Evolutionary conservation across 2,888 invertebrate genomes (phyloP).

Genomic region (Andrena bicolor): DNA sequence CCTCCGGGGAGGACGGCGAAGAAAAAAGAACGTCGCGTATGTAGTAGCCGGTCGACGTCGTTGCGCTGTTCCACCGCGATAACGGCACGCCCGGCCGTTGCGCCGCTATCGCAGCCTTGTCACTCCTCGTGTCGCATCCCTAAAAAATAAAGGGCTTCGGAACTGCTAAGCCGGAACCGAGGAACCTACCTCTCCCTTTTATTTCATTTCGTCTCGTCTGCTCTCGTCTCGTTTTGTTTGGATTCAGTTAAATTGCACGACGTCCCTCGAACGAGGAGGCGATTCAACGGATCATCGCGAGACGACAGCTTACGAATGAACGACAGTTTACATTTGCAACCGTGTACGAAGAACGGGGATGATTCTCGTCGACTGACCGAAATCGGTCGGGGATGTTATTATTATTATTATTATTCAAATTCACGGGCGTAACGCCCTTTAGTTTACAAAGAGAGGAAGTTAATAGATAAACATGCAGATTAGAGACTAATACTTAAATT

Average conservation of each 20-base stretch:
- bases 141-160: conserved; percentile 36
- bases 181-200: conserved; percentile 6
- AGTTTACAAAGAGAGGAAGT: too few relatives aligned
- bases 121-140: conserved; percentile 21
- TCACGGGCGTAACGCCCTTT: too few relatives aligned
- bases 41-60: conserved; percentile 36
- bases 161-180: conserved; percentile 42
- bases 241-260: conserved; percentile 32
- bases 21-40: conserved; percentile 15
- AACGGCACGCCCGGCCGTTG: not conserved
- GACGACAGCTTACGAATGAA: conserved; percentile 15
- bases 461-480: too few relatives aligned
- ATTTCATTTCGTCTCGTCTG: not conserved
- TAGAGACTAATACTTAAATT: too few relatives aligned
- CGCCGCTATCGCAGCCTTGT: conserved; percentile 1
- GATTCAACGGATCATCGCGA: conserved; percentile 35
- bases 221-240: conserved; percentile 16
- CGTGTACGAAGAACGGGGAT: not conserved
- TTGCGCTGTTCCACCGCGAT: not conserved
- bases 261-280: not conserved
- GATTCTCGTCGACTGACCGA: too few relatives aligned
- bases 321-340: not conserved
- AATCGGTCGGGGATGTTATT: too few relatives aligned
- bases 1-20: not conserved
- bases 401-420: too few relatives aligned